Percentiles rank a stretch among this genome's conserved stretches.
These are phyloP conservation scores for Eugnorisma glareosa DNA, from an alignment of 2,888 invertebrate species.

Conservation along the genomic window DNA sequence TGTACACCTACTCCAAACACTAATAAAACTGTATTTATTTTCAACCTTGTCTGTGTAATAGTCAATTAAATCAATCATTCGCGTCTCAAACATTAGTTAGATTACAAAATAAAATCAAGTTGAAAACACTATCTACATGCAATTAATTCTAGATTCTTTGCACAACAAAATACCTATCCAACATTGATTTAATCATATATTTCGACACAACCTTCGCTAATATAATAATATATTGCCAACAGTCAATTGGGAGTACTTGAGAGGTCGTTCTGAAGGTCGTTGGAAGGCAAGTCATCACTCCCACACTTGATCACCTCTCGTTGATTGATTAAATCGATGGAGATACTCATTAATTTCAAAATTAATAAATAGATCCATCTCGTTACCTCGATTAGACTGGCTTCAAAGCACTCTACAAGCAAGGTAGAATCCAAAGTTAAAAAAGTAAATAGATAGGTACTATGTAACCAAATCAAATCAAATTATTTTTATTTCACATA, in stretches of 20 bases:
- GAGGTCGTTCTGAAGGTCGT: slow-evolving; percentile 56
- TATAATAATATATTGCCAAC: slow-evolving; percentile 58
- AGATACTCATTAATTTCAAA: slow-evolving; percentile 46
- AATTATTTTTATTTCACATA: too few relatives aligned
- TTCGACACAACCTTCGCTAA: slow-evolving; percentile 47
- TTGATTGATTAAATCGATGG: slow-evolving; percentile 55
- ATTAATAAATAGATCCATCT: slow-evolving; percentile 19
- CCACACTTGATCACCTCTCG: slow-evolving; percentile 44
- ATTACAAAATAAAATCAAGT: slow-evolving; percentile 35
- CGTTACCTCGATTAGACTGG: slow-evolving; percentile 16
- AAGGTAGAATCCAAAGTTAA: neutral
- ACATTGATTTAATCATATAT: slow-evolving; percentile 56
- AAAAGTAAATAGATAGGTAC: neutral
- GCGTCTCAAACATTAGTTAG: neutral
- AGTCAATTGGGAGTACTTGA: slow-evolving; percentile 22
- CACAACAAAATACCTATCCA: slow-evolving; percentile 41
- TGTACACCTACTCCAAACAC: neutral
- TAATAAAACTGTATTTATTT: neutral
- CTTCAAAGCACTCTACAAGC: neutral
- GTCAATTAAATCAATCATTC: neutral
- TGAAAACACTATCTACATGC: slow-evolving; percentile 17
- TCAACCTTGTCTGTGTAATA: slow-evolving; percentile 1
- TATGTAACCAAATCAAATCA: too few relatives aligned
- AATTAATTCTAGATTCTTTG: slow-evolving; percentile 46
- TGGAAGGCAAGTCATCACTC: slow-evolving; percentile 37